Conservation (phyloP, 2,888 invertebrate species). For the Caenorhabditis plicata region DNA sequence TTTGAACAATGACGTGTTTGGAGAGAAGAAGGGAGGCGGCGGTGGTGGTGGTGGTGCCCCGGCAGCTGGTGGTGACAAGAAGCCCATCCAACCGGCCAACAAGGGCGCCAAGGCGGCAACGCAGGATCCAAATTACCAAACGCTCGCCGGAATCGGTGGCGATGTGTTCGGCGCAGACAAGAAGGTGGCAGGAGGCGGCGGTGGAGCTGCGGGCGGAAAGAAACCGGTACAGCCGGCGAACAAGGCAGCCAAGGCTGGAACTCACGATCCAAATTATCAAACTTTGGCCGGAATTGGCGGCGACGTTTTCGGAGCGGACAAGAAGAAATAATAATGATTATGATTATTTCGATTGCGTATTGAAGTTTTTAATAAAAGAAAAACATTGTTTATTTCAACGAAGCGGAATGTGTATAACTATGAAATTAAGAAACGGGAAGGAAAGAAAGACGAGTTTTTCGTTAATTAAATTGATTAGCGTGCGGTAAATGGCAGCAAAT, state of each 20-base stretch:
- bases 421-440: no score
- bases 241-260: slow-evolving; percentile 18
- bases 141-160: slow-evolving; percentile 11
- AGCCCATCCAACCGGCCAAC: slow-evolving; percentile 2
- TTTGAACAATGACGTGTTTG: slow-evolving; percentile 21
- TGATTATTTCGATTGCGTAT: no score
- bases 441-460: no score
- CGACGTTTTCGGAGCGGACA: slow-evolving; percentile 25
- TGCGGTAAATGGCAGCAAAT: no score
- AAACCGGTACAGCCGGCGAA: slow-evolving; percentile 16
- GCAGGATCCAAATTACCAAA: slow-evolving; percentile 23
- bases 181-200: slow-evolving; percentile 3
- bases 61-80: background rate
- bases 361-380: no score
- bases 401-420: no score
- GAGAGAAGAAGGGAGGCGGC: slow-evolving; percentile 9
- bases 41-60: background rate
- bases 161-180: slow-evolving; percentile 17
- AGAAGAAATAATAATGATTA: slow-evolving; percentile 8
- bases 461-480: no score
- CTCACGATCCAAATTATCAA: slow-evolving; percentile 31
- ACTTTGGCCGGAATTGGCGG: slow-evolving; percentile 29
- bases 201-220: slow-evolving; percentile 6
- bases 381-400: no score
- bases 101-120: slow-evolving; percentile 18